Percentiles rank a stretch among this genome's conserved stretches.
Evolutionary conservation across 2,113 vertebrate species (phyloP).

Genomic region (Trochalopteron elliotii): DNA sequence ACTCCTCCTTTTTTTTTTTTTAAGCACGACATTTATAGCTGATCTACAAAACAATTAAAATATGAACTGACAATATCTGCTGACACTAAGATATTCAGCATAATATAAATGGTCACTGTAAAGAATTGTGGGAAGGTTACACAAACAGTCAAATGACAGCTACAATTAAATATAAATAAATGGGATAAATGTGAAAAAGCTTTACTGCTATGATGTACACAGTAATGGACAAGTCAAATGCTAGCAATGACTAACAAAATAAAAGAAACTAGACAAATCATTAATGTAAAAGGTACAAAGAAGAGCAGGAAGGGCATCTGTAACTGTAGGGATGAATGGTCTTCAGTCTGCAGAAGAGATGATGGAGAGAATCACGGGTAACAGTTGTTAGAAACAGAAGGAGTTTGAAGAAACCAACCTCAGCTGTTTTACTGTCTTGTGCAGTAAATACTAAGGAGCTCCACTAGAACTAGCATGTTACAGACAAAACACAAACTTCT

Average conservation of each 20-base stretch:
- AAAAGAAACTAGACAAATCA: neutral
- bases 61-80: neutral
- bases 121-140: neutral
- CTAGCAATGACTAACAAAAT: neutral
- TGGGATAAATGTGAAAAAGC: neutral
- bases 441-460: neutral
- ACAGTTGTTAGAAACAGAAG: neutral
- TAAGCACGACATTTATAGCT: neutral
- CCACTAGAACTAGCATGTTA: neutral
- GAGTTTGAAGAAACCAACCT: neutral
- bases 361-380: fast-evolving
- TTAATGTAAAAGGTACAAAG: neutral
- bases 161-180: neutral
- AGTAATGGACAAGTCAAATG: neutral
- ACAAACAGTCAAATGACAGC: neutral
- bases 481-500: neutral
- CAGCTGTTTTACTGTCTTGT: neutral
- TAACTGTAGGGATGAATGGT: neutral
- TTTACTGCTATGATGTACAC: neutral
- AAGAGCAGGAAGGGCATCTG: neutral
- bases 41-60: neutral
- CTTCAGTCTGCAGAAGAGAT: neutral
- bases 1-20: neutral
- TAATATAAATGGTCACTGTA: neutral
- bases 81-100: neutral